Conservation (phyloP, 2,113 vertebrate species). For the Rallus limicola region DNA sequence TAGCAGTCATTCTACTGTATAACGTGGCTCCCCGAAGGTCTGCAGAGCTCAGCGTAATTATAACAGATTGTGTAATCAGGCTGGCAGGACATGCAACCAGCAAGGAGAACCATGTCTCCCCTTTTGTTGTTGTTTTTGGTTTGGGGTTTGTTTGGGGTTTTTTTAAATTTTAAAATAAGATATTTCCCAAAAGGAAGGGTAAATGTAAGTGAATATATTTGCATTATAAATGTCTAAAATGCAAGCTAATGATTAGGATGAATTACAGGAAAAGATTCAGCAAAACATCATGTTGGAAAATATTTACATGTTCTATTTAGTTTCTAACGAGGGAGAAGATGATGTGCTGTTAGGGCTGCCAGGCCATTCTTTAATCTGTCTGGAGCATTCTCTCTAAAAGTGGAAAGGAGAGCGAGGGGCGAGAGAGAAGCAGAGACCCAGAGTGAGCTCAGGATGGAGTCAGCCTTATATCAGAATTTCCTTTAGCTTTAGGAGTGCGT, state of each 20-base stretch:
- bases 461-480: background rate
- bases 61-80: conserved; percentile 44
- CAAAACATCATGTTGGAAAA: conserved; percentile 45
- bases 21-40: conserved; percentile 26
- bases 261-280: conserved; percentile 32
- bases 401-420: background rate
- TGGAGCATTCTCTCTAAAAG: background rate
- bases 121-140: background rate
- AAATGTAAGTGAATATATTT: conserved; percentile 20
- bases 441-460: background rate
- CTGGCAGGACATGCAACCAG: conserved; percentile 34
- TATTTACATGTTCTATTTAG: conserved; percentile 39
- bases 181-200: background rate
- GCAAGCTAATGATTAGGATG: conserved; percentile 47
- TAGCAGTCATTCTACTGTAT: conserved; percentile 53
- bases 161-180: background rate
- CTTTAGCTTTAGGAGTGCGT: background rate
- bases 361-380: background rate
- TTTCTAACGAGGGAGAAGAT: conserved; percentile 33
- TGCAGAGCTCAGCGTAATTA: conserved; percentile 42
- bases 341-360: conserved; percentile 16
- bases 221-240: conserved; percentile 23
- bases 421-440: background rate
- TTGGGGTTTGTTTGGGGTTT: background rate
- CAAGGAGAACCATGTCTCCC: background rate